phyloP scores from a whole-genome alignment of 92 coral and sea anemone species.

The Umimayanthus kanabou region DNA sequence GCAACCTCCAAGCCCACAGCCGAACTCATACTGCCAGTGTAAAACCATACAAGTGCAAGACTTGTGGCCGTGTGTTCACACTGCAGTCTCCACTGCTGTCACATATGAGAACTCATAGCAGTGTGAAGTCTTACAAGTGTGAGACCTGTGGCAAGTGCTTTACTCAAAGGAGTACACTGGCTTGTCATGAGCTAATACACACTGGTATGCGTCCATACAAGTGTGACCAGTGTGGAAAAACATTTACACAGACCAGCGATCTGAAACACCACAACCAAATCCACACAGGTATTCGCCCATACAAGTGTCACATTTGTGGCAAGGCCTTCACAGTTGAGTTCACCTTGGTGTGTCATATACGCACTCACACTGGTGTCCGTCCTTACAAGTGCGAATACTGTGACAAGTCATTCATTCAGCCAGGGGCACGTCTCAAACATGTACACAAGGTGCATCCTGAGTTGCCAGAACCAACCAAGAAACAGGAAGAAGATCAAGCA shows the following conservation, averaged over 20 bases:
- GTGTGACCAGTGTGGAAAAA: conserved; percentile 89
- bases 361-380: conserved; percentile 95
- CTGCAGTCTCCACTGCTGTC: conserved; percentile 90
- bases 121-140: conserved; percentile 90
- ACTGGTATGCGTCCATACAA: conserved; percentile 89
- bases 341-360: conserved; percentile 90
- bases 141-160: conserved; percentile 83
- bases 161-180: conserved; percentile 92
- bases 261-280: conserved; percentile 91
- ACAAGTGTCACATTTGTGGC: conserved; percentile 94
- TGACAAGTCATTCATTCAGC: conserved; percentile 95
- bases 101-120: conserved; percentile 95
- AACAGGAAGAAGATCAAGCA: conserved; percentile 22
- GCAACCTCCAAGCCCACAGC: conserved; percentile 97
- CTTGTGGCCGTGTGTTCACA: conserved; percentile 93
- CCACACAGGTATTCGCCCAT: conserved; percentile 93
- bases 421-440: conserved; percentile 95
- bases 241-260: conserved; percentile 95
- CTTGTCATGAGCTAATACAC: conserved; percentile 90
- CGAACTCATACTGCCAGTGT: conserved; percentile 97
- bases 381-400: conserved; percentile 94
- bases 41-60: conserved; percentile 95
- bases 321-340: conserved; percentile 95
- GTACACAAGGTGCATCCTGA: conserved; percentile 89
- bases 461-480: conserved; percentile 73